Evolutionary conservation across 2,113 vertebrate genomes (phyloP), one percentile per base, ranked within the genome.

Genomic region (Montifringilla adamsi): DNA sequence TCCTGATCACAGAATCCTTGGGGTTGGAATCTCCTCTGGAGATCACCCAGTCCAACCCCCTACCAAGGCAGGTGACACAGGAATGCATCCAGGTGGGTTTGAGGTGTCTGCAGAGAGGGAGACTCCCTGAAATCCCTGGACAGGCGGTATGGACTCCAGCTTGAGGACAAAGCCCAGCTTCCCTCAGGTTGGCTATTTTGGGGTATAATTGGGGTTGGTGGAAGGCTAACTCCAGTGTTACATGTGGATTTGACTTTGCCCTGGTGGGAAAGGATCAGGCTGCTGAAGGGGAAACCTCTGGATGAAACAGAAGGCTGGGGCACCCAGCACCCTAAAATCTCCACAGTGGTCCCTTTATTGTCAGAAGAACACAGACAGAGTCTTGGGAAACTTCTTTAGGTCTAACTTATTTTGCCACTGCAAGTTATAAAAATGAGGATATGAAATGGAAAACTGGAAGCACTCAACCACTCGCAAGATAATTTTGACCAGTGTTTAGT

Each of bases 171-270:
- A 63, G 16, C 39, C 72, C 43, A 41, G 1, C 19, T 31, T 13
- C 1, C 1, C 15, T 46, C 67, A 24, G 10, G 3, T 1, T 79
- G 58, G 2, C 1, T 27, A 0, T 79, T 44, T 21, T 35, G 19
- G 19, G 4, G 3, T 46, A 8, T 6, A 13, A 9, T 11, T 44
- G 24, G 17, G 33, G 9, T 4, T 0, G 0, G 5, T 2, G 43
- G 8, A 72, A 79, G 19, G 3, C 10, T 12, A 24, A 27, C 21
- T 7, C 7, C 3, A 1, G 0, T 17, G 10, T 43, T 23, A 21
- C 4, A 0, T 4, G 0, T n/a, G 43, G 70, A 52, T 21, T 16
- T 53, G 47, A 5, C 20, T 79, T 85, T 68, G 7, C 20, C 35
- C 28, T 33, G 9, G 13, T 55, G 30, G 14, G 14, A 64, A 46